Evolutionary conservation across 2,797 vertebrate genomes (phyloP), one percentile per base, ranked within the genome.

Genomic region (Cygnus olor): DNA sequence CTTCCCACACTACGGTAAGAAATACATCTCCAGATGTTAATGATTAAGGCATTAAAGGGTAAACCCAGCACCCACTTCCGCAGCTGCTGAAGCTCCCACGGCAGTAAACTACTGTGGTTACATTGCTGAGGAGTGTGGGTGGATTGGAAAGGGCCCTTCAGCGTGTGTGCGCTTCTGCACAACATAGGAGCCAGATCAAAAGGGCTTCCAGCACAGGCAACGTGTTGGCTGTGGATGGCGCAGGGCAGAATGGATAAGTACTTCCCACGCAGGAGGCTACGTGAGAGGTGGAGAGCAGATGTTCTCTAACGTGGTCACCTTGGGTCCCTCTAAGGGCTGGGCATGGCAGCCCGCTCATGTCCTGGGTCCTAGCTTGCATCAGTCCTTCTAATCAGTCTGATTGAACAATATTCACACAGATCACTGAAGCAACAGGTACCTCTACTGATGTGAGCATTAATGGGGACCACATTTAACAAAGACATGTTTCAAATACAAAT

Each of bases 31-130:
- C 94, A 97, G 96, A 93, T 96, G 96, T 91, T 95, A 93, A 87
- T 80, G 85, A 94, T 96, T 96, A 93, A 94, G 61, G 90, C 91
- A 94, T 89, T 96, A 93, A 95, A 95, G 94, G 83, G 86, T 21
- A 95, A 95, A 83, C 14, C 47, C 85, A 91, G 90, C 57, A 85
- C 53, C 81, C 93, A 58, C 90, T 96, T 96, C 94, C 74, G 45
- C 81, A 89, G 95, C 84, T 96, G 76, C 76, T 0, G 1, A 82
- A 80, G 84, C 88, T 95, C 93, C 92, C 90, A 90, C 14, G 3
- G 78, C 88, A 91, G 72, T 72, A 69, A 92, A 94, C 58, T 56
- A 79, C 61, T 92, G 81, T 80, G 94, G 80, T 85, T 93, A 77
- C 9, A 14, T 68, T 73, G 70, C 68, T 89, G 69, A 81, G 84